Evolutionary conservation across 2,113 vertebrate species (phyloP).

Genomic region (Corynorhinus townsendii): DNA sequence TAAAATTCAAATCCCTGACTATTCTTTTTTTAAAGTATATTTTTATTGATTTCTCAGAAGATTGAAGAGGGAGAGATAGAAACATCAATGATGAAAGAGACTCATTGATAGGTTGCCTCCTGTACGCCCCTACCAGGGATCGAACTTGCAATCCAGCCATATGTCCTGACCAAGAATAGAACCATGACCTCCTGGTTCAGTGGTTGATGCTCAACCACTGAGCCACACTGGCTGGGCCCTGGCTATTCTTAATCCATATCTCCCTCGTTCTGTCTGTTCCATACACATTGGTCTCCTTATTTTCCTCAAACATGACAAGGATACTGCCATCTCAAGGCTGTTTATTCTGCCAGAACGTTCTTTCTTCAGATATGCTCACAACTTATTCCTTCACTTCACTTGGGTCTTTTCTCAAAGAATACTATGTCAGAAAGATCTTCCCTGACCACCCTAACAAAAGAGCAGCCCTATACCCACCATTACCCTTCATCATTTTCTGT

Average conservation of each 20-base stretch:
- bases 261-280: neutral
- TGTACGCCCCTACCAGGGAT: too few species aligned
- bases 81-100: too few species aligned
- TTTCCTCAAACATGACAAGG: neutral
- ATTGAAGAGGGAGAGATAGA: too few species aligned
- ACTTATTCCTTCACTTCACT: neutral
- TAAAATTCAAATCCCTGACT: neutral
- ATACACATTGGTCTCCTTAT: neutral
- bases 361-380: neutral
- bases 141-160: too few species aligned
- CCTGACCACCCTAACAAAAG: neutral
- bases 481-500: neutral
- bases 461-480: neutral
- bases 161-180: too few species aligned
- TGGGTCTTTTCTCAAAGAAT: neutral
- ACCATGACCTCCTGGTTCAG: too few species aligned
- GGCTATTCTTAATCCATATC: neutral
- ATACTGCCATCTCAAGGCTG: neutral
- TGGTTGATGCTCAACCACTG: too few species aligned
- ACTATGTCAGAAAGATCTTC: neutral
- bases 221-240: too few species aligned
- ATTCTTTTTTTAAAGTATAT: too few species aligned
- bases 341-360: neutral
- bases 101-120: too few species aligned
- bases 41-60: too few species aligned